Percentiles rank a stretch among this genome's conserved stretches.
Evolutionary conservation across 2,113 vertebrate species (phyloP).

Genomic region (Microcebus lehilahytsara): DNA sequence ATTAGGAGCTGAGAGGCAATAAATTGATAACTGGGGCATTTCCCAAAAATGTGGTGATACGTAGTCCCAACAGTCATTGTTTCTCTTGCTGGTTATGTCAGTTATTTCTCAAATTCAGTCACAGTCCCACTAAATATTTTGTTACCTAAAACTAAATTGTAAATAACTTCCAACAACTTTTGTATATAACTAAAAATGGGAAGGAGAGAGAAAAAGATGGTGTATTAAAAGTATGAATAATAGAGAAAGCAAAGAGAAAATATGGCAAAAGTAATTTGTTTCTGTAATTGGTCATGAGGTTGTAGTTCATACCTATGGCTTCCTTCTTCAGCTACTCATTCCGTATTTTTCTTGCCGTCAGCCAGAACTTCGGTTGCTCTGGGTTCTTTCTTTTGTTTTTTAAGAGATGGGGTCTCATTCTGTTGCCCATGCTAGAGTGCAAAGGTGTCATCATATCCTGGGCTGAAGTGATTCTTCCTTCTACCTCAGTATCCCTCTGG

Average conservation of each 20-base stretch:
- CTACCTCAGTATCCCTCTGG: too few species aligned
- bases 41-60: not conserved
- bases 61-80: not conserved
- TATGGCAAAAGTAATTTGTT: not conserved
- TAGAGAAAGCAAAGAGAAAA: not conserved
- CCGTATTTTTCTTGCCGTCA: not conserved
- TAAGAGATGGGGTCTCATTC: too few species aligned
- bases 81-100: not conserved
- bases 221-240: not conserved
- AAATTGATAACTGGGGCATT: not conserved
- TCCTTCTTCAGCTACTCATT: not conserved
- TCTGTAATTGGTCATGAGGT: not conserved
- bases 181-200: constrained; percentile 59
- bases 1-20: not conserved
- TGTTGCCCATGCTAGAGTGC: too few species aligned
- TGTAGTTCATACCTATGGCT: not conserved
- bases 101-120: not conserved
- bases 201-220: not conserved
- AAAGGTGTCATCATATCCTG: too few species aligned
- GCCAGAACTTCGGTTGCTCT: not conserved
- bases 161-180: not conserved
- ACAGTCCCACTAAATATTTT: not conserved
- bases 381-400: not conserved
- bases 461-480: too few species aligned
- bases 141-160: not conserved